Conservation (phyloP, 2,797 vertebrate species). For the Xenentodon cancila region DNA sequence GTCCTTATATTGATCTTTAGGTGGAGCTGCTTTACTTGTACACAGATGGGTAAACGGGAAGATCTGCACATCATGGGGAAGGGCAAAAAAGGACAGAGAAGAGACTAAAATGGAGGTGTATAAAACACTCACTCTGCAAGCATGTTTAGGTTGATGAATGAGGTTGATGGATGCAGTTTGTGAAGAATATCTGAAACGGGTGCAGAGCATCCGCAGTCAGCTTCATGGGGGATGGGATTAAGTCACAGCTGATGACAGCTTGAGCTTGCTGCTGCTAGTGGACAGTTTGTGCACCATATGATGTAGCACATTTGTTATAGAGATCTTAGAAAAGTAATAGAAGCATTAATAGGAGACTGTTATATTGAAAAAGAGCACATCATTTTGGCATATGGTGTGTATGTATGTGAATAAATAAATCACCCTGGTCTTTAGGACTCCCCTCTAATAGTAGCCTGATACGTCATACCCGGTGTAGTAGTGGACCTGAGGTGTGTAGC, state of each 20-base stretch:
- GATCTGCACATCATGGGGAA: conserved; percentile 61
- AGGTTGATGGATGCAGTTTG: not conserved
- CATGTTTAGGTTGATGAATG: not conserved
- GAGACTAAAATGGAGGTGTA: not conserved
- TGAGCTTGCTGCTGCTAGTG: conserved; percentile 23
- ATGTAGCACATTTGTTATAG: not conserved
- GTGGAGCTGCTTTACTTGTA: conserved; percentile 56
- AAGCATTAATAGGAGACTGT: not conserved
- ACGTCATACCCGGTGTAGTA: too few relatives aligned
- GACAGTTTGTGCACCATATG: not conserved
- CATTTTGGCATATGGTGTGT: too few relatives aligned
- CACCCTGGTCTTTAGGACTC: too few relatives aligned
- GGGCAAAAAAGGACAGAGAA: conserved; percentile 69
- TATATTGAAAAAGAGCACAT: not conserved
- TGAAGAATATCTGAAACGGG: conserved; percentile 1
- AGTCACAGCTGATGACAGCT: conserved; percentile 56
- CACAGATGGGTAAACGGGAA: conserved; percentile 68
- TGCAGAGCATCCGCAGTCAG: conserved; percentile 38
- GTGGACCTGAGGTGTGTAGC: too few relatives aligned
- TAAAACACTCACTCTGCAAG: not conserved
- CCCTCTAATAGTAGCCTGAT: too few relatives aligned
- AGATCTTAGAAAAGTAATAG: not conserved
- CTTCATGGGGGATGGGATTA: conserved; percentile 22
- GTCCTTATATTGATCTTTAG: conserved; percentile 40
- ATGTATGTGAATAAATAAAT: too few relatives aligned